phyloP scores from a whole-genome alignment of 2,797 vertebrate genomes.

The Cynodonichthys magdalenae region DNA sequence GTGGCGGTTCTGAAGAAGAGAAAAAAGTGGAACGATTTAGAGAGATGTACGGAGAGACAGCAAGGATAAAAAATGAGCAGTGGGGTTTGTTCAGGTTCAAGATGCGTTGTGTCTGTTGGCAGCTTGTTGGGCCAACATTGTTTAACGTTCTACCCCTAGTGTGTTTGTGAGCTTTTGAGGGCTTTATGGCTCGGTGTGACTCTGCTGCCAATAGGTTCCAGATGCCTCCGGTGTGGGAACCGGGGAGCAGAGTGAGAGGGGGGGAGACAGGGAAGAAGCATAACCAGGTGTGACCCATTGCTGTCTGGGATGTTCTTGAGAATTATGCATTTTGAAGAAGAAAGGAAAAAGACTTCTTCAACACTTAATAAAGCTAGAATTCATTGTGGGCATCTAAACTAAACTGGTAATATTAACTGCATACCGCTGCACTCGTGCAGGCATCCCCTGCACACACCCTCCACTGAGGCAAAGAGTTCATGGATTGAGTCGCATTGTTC shows the following conservation, averaged over 20 bases:
- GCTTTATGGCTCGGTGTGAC: constrained; percentile 83
- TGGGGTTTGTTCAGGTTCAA: constrained; percentile 80
- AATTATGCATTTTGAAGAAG: constrained; percentile 34
- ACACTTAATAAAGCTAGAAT: constrained; percentile 56
- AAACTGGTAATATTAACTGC: constrained; percentile 31
- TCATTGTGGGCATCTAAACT: constrained; percentile 42
- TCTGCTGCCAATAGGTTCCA: constrained; percentile 83
- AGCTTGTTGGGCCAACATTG: constrained; percentile 76
- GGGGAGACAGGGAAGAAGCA: constrained; percentile 70
- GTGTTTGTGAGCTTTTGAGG: constrained; percentile 82
- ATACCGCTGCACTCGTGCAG: constrained; percentile 44
- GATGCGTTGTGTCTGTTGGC: constrained; percentile 81
- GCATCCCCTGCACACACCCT: constrained; percentile 53
- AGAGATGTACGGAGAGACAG: constrained; percentile 64
- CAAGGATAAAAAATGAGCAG: constrained; percentile 75
- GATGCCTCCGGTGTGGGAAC: constrained; percentile 84
- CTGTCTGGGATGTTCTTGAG: constrained; percentile 75
- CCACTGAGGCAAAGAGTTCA: constrained; percentile 80
- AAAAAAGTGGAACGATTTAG: constrained; percentile 60
- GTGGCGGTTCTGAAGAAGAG: constrained; percentile 64
- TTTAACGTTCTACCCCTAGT: constrained; percentile 80
- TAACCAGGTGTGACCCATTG: constrained; percentile 83
- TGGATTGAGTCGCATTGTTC: constrained; percentile 75
- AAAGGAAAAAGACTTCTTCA: constrained; percentile 50
- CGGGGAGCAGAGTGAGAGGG: constrained; percentile 52